Evolutionary conservation across 1,140 invertebrate species (phyloP), one percentile per base, ranked within the genome.

Genomic region (Scaptodrosophila lebanonensis): DNA sequence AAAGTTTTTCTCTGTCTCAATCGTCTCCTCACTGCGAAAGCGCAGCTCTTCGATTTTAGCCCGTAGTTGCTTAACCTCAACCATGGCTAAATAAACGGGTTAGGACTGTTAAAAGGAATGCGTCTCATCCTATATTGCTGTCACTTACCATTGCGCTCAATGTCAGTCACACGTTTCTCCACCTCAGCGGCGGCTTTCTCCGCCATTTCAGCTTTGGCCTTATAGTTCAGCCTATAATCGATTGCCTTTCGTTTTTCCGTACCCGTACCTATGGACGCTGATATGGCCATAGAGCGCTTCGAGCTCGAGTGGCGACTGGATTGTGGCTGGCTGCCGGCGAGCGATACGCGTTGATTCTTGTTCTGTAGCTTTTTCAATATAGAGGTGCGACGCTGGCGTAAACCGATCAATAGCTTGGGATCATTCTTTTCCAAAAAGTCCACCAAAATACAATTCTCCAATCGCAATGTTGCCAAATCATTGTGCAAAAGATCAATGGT

Each of bases 361-460:
- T 7, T 38, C 11, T 77, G 58, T 20, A 68, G 2, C 4, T 42
- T 49, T 11, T 47, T 65, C 2, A 72, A 2, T 1, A 77, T 67
- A 0, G 83, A 84, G 3, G 62, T 62, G 15, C 83, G 71, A 6
- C 75, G 57, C 30, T 84, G 61, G 7, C 66, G 44, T 13, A 76
- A 12, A 4, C 76, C 72, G 12, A 83, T 30, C 32, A 86, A 61
- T 4, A 86, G 32, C 29, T 83, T 86, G 1, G 84, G 82, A 66
- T 86, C 84, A 38, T 86, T 86, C 27, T 83, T 84, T 25, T 86
- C 76, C 0, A 86, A 54, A 39, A 86, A 86, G 33, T 83, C 76
- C 0, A 65, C 66, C 18, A 86, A 59, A 8, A 84, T 69, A 35
- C 82, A 58, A 45, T 86, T 86, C 63, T 86, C 84, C n/a, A 86